phyloP scores from a whole-genome alignment of 2,113 vertebrate species.

The Polyodon spathula region DNA sequence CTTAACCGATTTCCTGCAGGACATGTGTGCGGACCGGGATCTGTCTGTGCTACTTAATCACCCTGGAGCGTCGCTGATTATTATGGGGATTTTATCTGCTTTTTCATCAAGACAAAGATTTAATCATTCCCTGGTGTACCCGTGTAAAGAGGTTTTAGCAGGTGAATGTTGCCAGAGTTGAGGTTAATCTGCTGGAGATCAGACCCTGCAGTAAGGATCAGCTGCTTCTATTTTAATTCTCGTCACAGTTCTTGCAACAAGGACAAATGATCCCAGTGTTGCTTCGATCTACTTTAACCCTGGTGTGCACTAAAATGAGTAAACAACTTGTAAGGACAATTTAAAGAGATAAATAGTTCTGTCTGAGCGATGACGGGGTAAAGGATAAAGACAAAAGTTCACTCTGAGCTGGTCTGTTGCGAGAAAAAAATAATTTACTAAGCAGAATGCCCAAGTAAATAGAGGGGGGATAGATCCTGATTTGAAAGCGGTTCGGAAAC shows the following conservation, averaged over 20 bases:
- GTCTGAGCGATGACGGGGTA: conserved; percentile 24
- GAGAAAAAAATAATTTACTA: no score
- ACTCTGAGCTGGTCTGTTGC: conserved; percentile 30
- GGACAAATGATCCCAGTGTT: conserved; percentile 22
- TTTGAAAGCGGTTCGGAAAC: conserved; percentile 37
- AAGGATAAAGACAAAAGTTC: conserved; percentile 32
- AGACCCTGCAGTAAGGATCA: conserved; percentile 56
- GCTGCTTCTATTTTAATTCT: conserved; percentile 43
- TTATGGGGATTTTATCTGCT: conserved; percentile 42
- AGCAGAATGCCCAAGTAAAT: conserved; percentile 38
- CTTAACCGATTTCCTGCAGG: no score
- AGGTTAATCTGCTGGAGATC: conserved; percentile 56
- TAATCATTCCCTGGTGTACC: conserved; percentile 52
- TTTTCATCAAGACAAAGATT: conserved; percentile 49
- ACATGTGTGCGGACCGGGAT: no score
- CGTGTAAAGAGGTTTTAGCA: conserved; percentile 57
- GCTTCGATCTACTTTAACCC: conserved; percentile 28
- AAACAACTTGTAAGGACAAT: conserved; percentile 19
- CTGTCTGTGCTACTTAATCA: conserved; percentile 47
- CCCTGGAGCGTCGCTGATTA: conserved; percentile 33
- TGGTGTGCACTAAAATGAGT: conserved; percentile 33
- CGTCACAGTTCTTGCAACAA: conserved; percentile 41
- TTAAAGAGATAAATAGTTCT: conserved; percentile 25
- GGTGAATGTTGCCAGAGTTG: conserved; percentile 59
- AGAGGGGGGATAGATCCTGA: conserved; percentile 41